These are phyloP conservation scores for Epizoanthus stellaris DNA, from an alignment of 92 coral and sea anemone species.

Conservation along the genomic window DNA sequence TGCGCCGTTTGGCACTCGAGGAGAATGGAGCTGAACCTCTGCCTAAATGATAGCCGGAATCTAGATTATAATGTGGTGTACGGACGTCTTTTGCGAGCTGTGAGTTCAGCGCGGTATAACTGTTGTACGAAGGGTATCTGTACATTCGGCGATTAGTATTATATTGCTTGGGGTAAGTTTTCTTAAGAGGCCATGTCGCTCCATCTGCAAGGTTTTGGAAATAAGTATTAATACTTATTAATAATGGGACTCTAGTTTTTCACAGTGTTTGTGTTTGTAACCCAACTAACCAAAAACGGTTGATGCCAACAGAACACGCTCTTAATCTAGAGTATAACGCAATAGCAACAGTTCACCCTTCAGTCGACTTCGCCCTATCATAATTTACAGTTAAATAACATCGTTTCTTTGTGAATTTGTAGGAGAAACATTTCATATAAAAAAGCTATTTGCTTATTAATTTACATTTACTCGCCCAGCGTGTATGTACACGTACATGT, in stretches of 20 bases:
- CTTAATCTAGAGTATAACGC: too few species aligned
- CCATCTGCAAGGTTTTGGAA: neutral
- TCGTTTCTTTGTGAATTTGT: too few species aligned
- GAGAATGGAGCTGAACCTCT: neutral
- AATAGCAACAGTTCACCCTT: too few species aligned
- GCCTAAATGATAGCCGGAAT: neutral
- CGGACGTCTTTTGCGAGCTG: neutral
- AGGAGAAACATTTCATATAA: too few species aligned
- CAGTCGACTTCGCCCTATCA: too few species aligned
- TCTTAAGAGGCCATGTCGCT: neutral
- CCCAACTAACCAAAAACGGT: too few species aligned
- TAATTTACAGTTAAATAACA: too few species aligned
- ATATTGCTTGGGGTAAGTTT: neutral
- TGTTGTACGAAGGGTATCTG: conserved; percentile 2
- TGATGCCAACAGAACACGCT: too few species aligned
- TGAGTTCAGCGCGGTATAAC: neutral
- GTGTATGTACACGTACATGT: too few species aligned
- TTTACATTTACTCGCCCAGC: too few species aligned
- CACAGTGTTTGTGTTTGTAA: too few species aligned
- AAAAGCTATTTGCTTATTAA: too few species aligned
- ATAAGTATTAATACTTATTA: neutral
- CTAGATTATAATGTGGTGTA: neutral
- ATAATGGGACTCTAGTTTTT: neutral
- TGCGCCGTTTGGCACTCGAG: conserved; percentile 11
- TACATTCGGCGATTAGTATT: neutral